Evolutionary conservation across 2,888 invertebrate genomes (phyloP), one percentile per base, ranked within the genome.

Genomic region (Aquatica leii): DNA sequence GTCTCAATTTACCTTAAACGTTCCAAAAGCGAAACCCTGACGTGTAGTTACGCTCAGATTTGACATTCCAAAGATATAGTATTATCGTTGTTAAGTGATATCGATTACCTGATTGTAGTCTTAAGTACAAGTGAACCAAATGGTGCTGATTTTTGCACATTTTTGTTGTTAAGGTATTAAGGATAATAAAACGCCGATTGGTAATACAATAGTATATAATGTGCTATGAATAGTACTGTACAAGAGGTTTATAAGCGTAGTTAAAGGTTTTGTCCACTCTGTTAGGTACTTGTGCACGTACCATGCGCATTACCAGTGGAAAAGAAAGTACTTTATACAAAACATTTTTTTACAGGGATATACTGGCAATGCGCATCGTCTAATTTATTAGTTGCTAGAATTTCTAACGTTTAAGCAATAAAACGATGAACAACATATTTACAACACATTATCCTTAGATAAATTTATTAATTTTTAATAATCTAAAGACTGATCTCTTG

Each of bases 1-100:
- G 46, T 90, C 90, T 0, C 88, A 89, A 69, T 92, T 91, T 72
- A 80, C 82, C 1, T 86, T 86, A 59, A 91, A 92, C 74, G 90
- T 92, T 2, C 84, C 85, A 3, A 89, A 88, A 21, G 84, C 85
- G 6, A 77, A 69, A 61, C 68, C 74, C 37, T 66, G 63, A 66
- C 54, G 18, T 18, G 15, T 18, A 46, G 20, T 11, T 18, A 46
- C 11, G 20, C 20, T 17, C 18, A 37, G 9, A 14, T 43, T 43
- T 14, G 6, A 46, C 46, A 46, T 46, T 46, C 46, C 46, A 46
- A 46, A 46, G 15, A 46, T 43, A 43, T 46, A n/a, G 17, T 46
- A n/a, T 14, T 46, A 46, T 24, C 6, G 6, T 24, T 24, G 20
- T 20, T 46, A n/a, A 46, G 46, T 46, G 46, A 46, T 46, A 46